A percentile compares a stretch with the other conserved stretches of the same genome.
Evolutionary conservation across 1,140 invertebrate genomes (phyloP).

Genomic region (Sminthurides bifidus): DNA sequence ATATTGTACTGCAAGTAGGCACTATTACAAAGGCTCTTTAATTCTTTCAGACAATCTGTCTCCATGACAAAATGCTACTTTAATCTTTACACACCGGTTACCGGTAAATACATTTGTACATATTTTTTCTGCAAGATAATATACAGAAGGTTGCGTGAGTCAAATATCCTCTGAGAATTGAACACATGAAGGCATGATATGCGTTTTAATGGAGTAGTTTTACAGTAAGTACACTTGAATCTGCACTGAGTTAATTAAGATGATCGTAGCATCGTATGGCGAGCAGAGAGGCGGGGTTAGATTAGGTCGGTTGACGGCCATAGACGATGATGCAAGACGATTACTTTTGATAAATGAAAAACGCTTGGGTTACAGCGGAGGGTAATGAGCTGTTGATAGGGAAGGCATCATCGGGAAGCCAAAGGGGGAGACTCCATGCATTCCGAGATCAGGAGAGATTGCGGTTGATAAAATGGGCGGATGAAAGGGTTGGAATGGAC

Average conservation of each 20-base stretch:
- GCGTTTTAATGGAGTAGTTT: neutral
- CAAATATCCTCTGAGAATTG: too few species aligned
- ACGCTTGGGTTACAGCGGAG: conserved; percentile 7
- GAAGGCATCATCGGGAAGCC: conserved; percentile 19
- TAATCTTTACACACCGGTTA: too few species aligned
- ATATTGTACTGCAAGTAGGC: too few species aligned
- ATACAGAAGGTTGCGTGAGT: too few species aligned
- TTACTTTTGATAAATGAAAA: neutral
- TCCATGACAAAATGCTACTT: too few species aligned
- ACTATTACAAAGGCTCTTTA: too few species aligned
- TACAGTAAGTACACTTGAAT: neutral
- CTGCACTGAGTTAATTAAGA: too few species aligned
- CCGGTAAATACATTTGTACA: too few species aligned
- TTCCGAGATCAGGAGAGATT: conserved; percentile 1
- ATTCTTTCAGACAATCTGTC: too few species aligned
- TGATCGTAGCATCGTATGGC: neutral
- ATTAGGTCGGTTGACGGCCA: neutral
- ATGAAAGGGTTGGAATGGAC: conserved; percentile 23
- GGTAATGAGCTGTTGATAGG: conserved; percentile 15
- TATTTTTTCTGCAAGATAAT: too few species aligned
- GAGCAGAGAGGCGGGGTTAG: neutral
- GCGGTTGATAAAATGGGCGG: conserved; percentile 14
- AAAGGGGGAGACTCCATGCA: conserved; percentile 3
- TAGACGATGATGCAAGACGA: neutral
- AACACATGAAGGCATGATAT: too few species aligned